Conservation (phyloP, 2,888 invertebrate species). For the Maniola hyperantus region DNA sequence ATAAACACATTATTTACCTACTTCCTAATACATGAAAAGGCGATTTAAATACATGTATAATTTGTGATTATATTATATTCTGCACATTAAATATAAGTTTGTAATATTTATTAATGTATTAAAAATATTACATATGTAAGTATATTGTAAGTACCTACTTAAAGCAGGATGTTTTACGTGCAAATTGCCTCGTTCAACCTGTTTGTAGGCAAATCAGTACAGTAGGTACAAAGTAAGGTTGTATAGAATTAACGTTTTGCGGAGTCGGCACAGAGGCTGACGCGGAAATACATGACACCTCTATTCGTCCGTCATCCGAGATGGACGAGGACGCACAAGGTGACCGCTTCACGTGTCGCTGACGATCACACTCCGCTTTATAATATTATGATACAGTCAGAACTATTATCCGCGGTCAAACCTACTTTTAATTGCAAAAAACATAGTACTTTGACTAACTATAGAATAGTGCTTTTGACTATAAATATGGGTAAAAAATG, state of each 20-base stretch:
- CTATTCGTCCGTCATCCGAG: slow-evolving; percentile 77
- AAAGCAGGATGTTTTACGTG: slow-evolving; percentile 15
- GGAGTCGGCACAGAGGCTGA: slow-evolving; percentile 49
- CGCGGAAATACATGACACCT: slow-evolving; percentile 70
- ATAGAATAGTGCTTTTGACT: too few relatives aligned
- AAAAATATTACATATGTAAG: too few relatives aligned
- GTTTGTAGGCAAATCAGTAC: slow-evolving; percentile 26
- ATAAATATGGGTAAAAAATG: too few relatives aligned
- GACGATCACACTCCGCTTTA: slow-evolving; percentile 14
- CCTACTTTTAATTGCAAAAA: too few relatives aligned
- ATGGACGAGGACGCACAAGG: slow-evolving; percentile 74
- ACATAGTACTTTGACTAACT: too few relatives aligned
- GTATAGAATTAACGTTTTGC: slow-evolving; percentile 46
- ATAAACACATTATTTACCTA: not conserved
- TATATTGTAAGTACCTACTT: not conserved
- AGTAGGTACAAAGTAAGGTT: slow-evolving; percentile 38
- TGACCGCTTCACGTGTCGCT: slow-evolving; percentile 59
- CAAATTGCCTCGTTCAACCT: slow-evolving; percentile 19
- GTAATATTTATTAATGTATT: too few relatives aligned
- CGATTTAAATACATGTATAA: not conserved
- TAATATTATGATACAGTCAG: not conserved
- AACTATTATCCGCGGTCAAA: too few relatives aligned
- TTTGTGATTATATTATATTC: too few relatives aligned
- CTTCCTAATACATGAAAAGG: slow-evolving; percentile 6
- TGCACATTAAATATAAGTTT: not conserved